phyloP scores from a whole-genome alignment of 2,797 vertebrate species.

The Scyliorhinus canicula region DNA sequence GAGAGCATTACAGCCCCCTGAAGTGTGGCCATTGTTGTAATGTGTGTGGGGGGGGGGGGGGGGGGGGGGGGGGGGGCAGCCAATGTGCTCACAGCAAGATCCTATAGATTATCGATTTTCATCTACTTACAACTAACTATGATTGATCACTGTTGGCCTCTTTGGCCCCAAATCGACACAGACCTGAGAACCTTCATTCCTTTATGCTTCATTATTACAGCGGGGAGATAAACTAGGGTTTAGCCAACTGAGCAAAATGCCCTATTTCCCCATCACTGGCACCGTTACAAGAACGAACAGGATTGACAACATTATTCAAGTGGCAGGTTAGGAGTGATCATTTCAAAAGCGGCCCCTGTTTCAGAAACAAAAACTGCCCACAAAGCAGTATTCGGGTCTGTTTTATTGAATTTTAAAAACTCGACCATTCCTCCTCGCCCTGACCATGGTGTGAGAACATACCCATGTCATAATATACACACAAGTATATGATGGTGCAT shows the following conservation, averaged over 20 bases:
- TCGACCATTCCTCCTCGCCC: neutral
- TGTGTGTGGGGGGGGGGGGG: neutral
- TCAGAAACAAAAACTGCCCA: neutral
- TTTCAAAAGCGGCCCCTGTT: neutral
- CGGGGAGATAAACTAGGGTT: neutral
- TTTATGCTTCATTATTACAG: neutral
- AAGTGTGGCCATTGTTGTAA: neutral
- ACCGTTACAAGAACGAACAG: neutral
- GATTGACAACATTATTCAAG: neutral
- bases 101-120: neutral
- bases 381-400: neutral
- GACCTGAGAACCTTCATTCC: neutral
- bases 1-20: neutral
- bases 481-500: too few relatives aligned
- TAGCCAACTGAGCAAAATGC: neutral
- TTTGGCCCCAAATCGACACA: neutral
- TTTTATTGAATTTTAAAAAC: neutral
- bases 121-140: neutral
- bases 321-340: neutral
- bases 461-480: too few relatives aligned
- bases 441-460: neutral
- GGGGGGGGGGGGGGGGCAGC: neutral
- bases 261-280: neutral
- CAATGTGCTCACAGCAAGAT: neutral
- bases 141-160: neutral